These are phyloP conservation scores for Athalia cordata DNA, from an alignment of 2,888 invertebrate genomes.

Conservation along the genomic window DNA sequence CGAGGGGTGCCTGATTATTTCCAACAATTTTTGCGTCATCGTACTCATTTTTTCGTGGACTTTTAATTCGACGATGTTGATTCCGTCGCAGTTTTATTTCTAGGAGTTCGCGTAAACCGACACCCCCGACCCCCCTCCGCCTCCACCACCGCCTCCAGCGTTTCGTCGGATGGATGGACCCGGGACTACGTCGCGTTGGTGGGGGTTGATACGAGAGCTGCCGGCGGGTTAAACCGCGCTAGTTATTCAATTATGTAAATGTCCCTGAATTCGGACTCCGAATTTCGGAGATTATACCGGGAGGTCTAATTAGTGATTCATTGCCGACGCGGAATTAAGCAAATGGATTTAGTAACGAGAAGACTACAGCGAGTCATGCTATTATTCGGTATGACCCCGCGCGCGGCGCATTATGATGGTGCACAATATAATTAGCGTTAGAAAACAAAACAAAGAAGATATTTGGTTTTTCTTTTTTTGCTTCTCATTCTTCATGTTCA, in stretches of 20 bases:
- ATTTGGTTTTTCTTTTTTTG: no score
- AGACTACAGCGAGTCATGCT: neutral
- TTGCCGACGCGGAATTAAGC: constrained; percentile 11
- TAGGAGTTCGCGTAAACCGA: no score
- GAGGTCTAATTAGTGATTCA: constrained; percentile 31
- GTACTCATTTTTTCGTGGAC: no score
- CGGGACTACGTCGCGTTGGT: neutral
- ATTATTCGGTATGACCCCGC: neutral
- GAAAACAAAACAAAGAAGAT: neutral
- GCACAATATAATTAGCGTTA: neutral
- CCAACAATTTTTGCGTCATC: no score
- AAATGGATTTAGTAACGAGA: constrained; percentile 12
- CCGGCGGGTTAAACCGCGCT: neutral
- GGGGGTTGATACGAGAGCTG: neutral
- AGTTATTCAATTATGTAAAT: constrained; percentile 31
- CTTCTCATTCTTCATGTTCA: no score
- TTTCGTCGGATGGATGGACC: neutral
- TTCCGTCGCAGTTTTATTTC: no score
- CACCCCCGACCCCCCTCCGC: no score
- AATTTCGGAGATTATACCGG: constrained; percentile 7
- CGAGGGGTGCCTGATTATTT: no score
- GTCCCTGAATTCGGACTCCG: constrained; percentile 6
- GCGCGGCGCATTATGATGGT: neutral
- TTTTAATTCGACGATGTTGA: no score
- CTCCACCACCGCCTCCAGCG: no score